Evolutionary conservation across 2,888 invertebrate species (phyloP), one percentile per base, ranked within the genome.

Genomic region (Melanargia galathea): DNA sequence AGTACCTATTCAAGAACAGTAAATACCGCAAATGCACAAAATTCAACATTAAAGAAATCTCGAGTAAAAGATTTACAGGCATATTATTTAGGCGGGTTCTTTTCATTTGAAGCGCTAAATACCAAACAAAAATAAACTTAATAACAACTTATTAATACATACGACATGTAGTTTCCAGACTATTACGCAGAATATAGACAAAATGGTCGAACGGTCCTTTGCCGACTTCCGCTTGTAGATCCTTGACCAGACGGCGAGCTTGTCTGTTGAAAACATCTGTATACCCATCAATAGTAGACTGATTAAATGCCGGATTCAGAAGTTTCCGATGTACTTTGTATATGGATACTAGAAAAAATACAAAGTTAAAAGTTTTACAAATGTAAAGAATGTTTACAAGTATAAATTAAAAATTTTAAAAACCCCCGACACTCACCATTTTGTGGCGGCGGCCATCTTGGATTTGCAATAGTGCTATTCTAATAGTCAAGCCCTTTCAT

Each of bases 291-390:
- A 86, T 69, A 1, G 82, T 77, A 2, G 73, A 68, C 49, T 81
- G 82, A 45, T 79, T 82, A 74, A 86, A 86, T 0, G 85, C 79
- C 18, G 86, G 84, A 24, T 82, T 83, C 7, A 86, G 67, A 1
- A 82, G 67, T 56, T 82, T 85, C 2, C 84, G 77, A 49, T 86
- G 85, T n/a, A 75, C 72, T 65, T 74, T 82, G 86, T 86, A 86
- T 58, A 78, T 78, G 18, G 78, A 71, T 48, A 76, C 85, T 86
- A 59, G 0, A 67, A 67, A 46, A 16, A n/a, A n/a, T n/a, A n/a
- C n/a, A n/a, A 5, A 7, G n/a, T 40, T 26, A 26, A 40, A 16
- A 35, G 13, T 4, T 13, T 4, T 35, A 35, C 13, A 33, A 10
- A 33, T 33, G 7, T 2, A n/a, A n/a, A n/a, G n/a, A n/a, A n/a